Evolutionary conservation across 2,888 invertebrate species (phyloP).

Genomic region (Panorpa germanica): DNA sequence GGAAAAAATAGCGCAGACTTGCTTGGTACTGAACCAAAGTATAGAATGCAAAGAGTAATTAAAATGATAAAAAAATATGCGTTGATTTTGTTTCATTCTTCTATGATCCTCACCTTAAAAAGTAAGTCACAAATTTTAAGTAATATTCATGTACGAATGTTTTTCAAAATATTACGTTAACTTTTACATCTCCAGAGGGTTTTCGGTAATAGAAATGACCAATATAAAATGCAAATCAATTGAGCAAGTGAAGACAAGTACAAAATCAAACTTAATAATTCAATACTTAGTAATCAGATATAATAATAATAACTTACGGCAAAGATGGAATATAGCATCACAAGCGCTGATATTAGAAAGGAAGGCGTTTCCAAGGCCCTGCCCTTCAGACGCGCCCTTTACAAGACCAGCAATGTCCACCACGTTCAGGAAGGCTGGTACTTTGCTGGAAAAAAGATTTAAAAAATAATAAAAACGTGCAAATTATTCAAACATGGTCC

Average conservation of each 20-base stretch:
- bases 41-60: too few relatives aligned
- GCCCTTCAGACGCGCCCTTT: conserved; percentile 94
- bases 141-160: too few relatives aligned
- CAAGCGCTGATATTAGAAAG: conserved; percentile 97
- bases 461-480: conserved; percentile 6
- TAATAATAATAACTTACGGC: conserved; percentile 49
- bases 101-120: too few relatives aligned
- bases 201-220: too few relatives aligned
- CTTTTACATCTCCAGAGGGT: too few relatives aligned
- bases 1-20: too few relatives aligned
- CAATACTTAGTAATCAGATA: conserved; percentile 9
- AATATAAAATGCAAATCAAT: conserved; percentile 8
- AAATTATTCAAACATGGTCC: too few relatives aligned
- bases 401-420: conserved; percentile 98
- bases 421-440: conserved; percentile 92
- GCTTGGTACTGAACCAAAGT: too few relatives aligned
- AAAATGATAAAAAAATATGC: too few relatives aligned
- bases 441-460: conserved; percentile 54
- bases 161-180: too few relatives aligned
- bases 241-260: background rate
- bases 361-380: conserved; percentile 96
- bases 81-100: too few relatives aligned
- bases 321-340: conserved; percentile 93
- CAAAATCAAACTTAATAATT: conserved; percentile 7
- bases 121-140: too few relatives aligned